Conservation (phyloP, 23 tunicate genomes). For the Botrylloides violaceus region DNA sequence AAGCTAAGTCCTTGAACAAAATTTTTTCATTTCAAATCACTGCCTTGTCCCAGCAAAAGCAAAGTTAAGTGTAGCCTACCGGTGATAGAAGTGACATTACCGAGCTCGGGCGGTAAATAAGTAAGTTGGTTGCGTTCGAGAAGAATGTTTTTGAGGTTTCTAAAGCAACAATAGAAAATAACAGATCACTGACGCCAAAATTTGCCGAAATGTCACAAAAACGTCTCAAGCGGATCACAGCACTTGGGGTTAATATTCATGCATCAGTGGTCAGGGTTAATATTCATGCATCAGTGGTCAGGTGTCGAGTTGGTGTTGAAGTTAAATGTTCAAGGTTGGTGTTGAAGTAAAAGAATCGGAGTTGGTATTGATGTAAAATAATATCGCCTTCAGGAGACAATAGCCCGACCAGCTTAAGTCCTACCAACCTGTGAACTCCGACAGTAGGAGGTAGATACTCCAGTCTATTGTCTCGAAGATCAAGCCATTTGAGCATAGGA, state of each 20-base stretch:
- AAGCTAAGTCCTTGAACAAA: slow-evolving; percentile 42
- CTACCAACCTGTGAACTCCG: slow-evolving; percentile 81
- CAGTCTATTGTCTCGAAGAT: slow-evolving; percentile 57
- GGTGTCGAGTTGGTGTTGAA: too few species aligned
- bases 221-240: too few species aligned
- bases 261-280: too few species aligned
- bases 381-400: too few species aligned
- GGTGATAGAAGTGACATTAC: slow-evolving; percentile 44
- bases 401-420: too few species aligned
- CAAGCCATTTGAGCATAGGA: slow-evolving; percentile 74
- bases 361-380: too few species aligned
- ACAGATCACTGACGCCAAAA: too few species aligned
- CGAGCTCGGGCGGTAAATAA: slow-evolving; percentile 72
- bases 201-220: too few species aligned
- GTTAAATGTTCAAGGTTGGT: too few species aligned
- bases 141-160: slow-evolving; percentile 56
- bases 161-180: slow-evolving; percentile 10
- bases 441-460: slow-evolving; percentile 41
- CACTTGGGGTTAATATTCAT: too few species aligned
- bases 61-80: slow-evolving; percentile 25
- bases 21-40: background rate
- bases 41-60: background rate
- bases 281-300: too few species aligned
- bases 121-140: slow-evolving; percentile 61
- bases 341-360: too few species aligned